A percentile compares a stretch with the other conserved stretches of the same genome.
These are phyloP conservation scores for Neopipo cinnamomea DNA, from an alignment of 2,113 vertebrate genomes.

Conservation along the genomic window DNA sequence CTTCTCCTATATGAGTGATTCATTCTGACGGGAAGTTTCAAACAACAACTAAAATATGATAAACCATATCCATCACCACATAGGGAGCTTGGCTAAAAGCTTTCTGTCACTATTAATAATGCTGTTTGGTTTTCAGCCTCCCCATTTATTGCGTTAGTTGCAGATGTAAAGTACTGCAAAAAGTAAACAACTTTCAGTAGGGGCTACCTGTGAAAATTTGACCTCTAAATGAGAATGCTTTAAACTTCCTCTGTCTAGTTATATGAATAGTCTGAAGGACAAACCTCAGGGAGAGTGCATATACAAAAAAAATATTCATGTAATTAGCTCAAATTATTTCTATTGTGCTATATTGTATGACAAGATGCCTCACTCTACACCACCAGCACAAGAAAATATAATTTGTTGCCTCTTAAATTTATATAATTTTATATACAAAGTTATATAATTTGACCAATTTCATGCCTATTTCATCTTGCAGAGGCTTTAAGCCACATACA, in stretches of 20 bases:
- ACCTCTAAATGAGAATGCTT: background rate
- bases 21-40: constrained; percentile 58
- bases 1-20: constrained; percentile 40
- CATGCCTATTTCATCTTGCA: background rate
- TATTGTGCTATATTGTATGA: background rate
- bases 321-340: background rate
- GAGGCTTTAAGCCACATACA: background rate
- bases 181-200: background rate
- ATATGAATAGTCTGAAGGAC: background rate
- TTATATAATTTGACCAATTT: background rate
- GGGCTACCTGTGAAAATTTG: background rate
- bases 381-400: background rate
- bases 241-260: background rate
- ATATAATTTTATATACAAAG: background rate
- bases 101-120: constrained; percentile 64
- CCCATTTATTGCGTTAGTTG: constrained; percentile 14
- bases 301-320: background rate
- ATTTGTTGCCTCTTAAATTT: background rate
- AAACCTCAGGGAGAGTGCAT: background rate
- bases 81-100: constrained; percentile 58
- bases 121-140: constrained; percentile 28
- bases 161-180: background rate
- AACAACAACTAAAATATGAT: constrained; percentile 67
- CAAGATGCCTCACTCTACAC: background rate
- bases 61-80: constrained; percentile 53